Percentiles rank a stretch among this genome's conserved stretches.
These are phyloP conservation scores for Apantesis nais DNA, from an alignment of 2,888 invertebrate species.

Conservation along the genomic window DNA sequence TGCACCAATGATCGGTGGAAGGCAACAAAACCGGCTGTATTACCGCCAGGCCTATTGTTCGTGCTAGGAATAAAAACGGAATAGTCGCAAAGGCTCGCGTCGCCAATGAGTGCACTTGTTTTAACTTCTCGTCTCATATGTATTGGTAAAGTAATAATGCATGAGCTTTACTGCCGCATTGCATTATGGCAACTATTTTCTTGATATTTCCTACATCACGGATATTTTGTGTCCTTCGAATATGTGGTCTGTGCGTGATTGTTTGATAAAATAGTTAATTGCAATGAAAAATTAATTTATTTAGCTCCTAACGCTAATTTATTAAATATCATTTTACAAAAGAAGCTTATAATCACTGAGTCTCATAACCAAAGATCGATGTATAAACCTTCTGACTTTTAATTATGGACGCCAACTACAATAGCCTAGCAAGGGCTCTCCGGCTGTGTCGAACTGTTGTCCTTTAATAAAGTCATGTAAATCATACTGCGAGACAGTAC, in stretches of 20 bases:
- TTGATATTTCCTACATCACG: slow-evolving; percentile 53
- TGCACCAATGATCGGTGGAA: slow-evolving; percentile 75
- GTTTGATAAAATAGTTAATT: slow-evolving; percentile 34
- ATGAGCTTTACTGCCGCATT: slow-evolving; percentile 68
- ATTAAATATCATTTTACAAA: slow-evolving; percentile 54
- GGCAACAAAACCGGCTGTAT: slow-evolving; percentile 69
- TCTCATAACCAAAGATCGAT: slow-evolving; percentile 64
- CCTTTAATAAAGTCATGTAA: slow-evolving; percentile 73
- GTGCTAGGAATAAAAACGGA: slow-evolving; percentile 73
- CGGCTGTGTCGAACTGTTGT: slow-evolving; percentile 54
- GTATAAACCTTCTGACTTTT: slow-evolving; percentile 74
- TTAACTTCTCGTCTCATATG: slow-evolving; percentile 64
- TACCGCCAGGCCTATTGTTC: slow-evolving; percentile 77
- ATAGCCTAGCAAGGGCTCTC: slow-evolving; percentile 54
- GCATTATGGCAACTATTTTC: slow-evolving; percentile 56
- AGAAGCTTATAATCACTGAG: slow-evolving; percentile 65
- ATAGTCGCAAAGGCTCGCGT: slow-evolving; percentile 60
- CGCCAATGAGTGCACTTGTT: slow-evolving; percentile 69
- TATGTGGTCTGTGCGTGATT: slow-evolving; percentile 21
- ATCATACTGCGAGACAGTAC: slow-evolving; percentile 57
- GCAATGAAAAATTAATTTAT: slow-evolving; percentile 43
- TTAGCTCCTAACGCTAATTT: slow-evolving; percentile 63
- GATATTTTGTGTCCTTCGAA: slow-evolving; percentile 40
- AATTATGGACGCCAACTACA: slow-evolving; percentile 68
- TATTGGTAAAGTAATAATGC: slow-evolving; percentile 56